Percentiles rank a stretch among this genome's conserved stretches.
Conservation (phyloP, 2,113 vertebrate genomes). For the Sphaerodactylus townsendi region DNA sequence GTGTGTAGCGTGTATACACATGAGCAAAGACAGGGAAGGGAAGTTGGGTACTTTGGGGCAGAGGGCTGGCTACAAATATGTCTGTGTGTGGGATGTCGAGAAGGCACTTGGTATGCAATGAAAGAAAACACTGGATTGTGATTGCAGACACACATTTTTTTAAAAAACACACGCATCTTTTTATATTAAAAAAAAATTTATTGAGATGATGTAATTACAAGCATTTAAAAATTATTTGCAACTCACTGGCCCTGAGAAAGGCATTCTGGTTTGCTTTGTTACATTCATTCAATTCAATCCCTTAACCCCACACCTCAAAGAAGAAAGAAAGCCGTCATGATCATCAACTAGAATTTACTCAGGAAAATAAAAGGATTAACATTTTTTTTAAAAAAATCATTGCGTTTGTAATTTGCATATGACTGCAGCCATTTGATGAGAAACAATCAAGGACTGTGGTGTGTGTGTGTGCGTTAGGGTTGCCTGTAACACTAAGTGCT, state of each 20-base stretch:
- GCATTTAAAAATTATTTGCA: conserved; percentile 85
- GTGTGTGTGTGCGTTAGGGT: conserved; percentile 20
- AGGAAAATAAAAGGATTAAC: conserved; percentile 21
- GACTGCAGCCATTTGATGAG: conserved; percentile 57
- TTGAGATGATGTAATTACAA: conserved; percentile 86
- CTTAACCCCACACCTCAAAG: conserved; percentile 76
- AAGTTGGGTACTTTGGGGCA: too few species aligned
- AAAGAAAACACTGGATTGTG: conserved; percentile 43
- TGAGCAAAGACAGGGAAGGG: too few species aligned
- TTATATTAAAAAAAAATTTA: conserved; percentile 79
- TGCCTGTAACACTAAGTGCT: conserved; percentile 57
- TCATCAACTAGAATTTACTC: conserved; percentile 74
- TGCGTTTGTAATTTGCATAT: conserved; percentile 60
- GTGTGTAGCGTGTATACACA: too few species aligned
- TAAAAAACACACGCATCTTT: background rate
- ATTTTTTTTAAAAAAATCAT: background rate
- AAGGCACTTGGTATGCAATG: background rate
- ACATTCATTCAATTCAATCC: conserved; percentile 83
- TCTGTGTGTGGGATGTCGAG: too few species aligned
- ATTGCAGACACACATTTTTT: background rate
- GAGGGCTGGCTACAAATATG: background rate
- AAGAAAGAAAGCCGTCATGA: conserved; percentile 56
- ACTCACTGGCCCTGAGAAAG: conserved; percentile 86
- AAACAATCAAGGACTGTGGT: conserved; percentile 37
- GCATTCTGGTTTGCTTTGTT: conserved; percentile 75